Conservation (phyloP, 1,140 invertebrate species). For the Ectropis grisescens region DNA sequence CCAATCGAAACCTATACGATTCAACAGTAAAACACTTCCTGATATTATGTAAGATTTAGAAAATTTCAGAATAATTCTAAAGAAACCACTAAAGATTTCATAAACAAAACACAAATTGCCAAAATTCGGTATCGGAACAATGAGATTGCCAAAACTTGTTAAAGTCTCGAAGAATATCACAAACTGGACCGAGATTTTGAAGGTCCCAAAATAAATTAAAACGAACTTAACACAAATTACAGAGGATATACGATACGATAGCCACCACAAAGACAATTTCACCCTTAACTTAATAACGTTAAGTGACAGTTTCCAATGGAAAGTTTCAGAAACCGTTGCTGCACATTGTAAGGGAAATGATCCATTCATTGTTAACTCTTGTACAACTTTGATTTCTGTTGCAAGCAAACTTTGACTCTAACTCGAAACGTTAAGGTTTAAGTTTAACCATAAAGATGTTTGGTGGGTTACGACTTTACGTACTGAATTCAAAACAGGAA, state of each 20-base stretch:
- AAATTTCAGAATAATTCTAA: too few species aligned
- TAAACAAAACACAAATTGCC: too few species aligned
- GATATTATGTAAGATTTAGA: too few species aligned
- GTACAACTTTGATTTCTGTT: conserved; percentile 16
- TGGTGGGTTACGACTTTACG: conserved; percentile 15
- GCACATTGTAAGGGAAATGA: conserved; percentile 61
- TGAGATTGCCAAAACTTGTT: background rate
- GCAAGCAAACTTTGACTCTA: conserved; percentile 21
- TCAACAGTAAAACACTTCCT: too few species aligned
- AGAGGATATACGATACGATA: conserved; percentile 16
- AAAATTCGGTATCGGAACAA: too few species aligned
- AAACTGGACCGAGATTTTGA: conserved; percentile 17
- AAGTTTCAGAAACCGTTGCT: conserved; percentile 48
- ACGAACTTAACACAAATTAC: conserved; percentile 31
- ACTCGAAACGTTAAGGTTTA: background rate
- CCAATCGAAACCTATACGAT: too few species aligned
- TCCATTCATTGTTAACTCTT: conserved; percentile 63
- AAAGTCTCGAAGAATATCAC: too few species aligned
- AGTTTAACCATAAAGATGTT: conserved; percentile 4
- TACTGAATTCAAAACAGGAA: conserved; percentile 24
- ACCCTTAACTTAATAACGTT: conserved; percentile 14
- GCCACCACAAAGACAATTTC: conserved; percentile 9
- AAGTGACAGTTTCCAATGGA: conserved; percentile 28
- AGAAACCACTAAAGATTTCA: too few species aligned
- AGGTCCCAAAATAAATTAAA: conserved; percentile 39